Base-by-base conservation (phyloP, 1,140 invertebrate species). In the Drosophila pseudoobscura region DNA sequence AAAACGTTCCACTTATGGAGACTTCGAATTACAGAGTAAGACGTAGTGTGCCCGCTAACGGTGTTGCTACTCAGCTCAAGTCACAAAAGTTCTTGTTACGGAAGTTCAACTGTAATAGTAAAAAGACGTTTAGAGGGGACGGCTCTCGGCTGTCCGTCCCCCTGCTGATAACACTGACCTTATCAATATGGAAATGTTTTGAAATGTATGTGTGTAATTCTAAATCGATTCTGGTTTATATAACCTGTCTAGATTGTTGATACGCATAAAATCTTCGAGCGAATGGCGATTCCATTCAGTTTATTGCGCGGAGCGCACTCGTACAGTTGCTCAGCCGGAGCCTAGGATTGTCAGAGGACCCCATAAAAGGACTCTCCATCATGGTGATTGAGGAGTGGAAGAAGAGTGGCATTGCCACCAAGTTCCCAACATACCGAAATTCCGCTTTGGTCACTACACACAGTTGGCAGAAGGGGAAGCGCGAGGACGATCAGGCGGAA, bases 401-500 rank as follows among this genome's bases (percentile, higher is more conserved):
- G 44, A 52, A 89, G 26, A 76, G 77, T 15, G 87, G 85, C 50
- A 91, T 91, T 8, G 83, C 87, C 51, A 91, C 77, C 15, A 91
- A 91, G 35, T 91, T 85, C 62, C 90, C 90, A 6, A 90, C 80
- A 0, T 91, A 90, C 54, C 70, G 90, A 6, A 90, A 91, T 17
- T 83, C 75, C 0, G 43, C 76, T 2, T 47, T 91, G 20, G 69
- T 91, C 2, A 91, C 90, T 17, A 73, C 65, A 0, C 59, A 90
- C 46, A 89, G 79, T 54, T 94, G 94, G 94, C 63, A 96, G 22
- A 89, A 93, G 44, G 93, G 92, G 2, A 94, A 95, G 69, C 92
- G 89, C 22, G 61, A 89, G 31, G 93, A 94, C 62, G 95, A 96
- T 75, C 93, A 94, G 11, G 94, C 95, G 0, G 94, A 95, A 87